Evolutionary conservation across 1,140 invertebrate genomes (phyloP).

Genomic region (Scylla paramamosain): DNA sequence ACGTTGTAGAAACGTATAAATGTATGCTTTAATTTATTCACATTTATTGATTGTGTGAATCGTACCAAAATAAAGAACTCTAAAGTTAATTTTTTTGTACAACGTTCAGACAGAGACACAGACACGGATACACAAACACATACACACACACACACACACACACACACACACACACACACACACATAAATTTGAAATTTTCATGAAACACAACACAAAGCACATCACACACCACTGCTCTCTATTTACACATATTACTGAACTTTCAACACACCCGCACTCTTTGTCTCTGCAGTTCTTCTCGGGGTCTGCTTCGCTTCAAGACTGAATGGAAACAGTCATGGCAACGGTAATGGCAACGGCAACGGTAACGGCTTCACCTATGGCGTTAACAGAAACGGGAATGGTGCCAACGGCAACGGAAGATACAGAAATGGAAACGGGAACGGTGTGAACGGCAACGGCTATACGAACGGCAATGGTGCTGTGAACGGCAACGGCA

Average conservation of each 20-base stretch:
- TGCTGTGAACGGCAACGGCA: background rate
- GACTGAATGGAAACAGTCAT: background rate
- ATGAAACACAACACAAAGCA: too few relatives aligned
- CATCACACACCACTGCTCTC: too few relatives aligned
- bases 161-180: constrained; percentile 39
- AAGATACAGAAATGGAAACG: background rate
- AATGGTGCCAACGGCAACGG: background rate
- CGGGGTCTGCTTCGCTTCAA: background rate
- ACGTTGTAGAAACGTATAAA: too few relatives aligned
- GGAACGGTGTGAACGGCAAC: background rate
- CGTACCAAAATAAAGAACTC: too few relatives aligned
- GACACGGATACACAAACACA: background rate
- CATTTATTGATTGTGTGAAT: too few relatives aligned
- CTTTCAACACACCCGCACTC: background rate
- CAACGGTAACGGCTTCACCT: background rate
- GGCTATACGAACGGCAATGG: background rate
- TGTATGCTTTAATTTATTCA: too few relatives aligned
- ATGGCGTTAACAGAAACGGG: background rate
- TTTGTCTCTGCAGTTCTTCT: background rate
- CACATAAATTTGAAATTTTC: background rate
- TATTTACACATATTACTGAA: background rate
- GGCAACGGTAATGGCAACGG: constrained; percentile 16
- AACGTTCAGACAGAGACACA: too few relatives aligned
- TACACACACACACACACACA: constrained; percentile 53
- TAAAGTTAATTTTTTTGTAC: too few relatives aligned